Percentiles rank a stretch among this genome's conserved stretches.
phyloP scores from a whole-genome alignment of 2,113 vertebrate species.

The Neotragus pygmaeus region DNA sequence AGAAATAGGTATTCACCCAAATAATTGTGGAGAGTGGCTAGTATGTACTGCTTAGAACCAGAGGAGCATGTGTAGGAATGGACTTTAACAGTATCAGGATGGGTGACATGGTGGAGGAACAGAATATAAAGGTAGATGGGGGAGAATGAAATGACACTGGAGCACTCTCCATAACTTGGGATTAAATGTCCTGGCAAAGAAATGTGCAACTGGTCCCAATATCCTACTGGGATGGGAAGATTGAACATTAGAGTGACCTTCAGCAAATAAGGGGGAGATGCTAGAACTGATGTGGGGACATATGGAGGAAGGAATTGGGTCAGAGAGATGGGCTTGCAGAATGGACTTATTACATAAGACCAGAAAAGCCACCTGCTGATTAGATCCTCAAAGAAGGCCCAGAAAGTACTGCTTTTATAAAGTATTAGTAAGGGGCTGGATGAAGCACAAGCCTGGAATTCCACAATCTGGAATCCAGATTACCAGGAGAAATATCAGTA shows the following conservation, averaged over 20 bases:
- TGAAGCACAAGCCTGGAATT: background rate
- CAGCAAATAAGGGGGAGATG: background rate
- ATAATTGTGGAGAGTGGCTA: background rate
- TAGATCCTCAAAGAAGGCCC: background rate
- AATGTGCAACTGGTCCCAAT: background rate
- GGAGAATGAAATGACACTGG: background rate
- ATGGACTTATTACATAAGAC: background rate
- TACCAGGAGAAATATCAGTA: background rate
- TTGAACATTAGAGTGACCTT: background rate
- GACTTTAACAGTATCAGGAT: background rate
- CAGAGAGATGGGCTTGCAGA: background rate
- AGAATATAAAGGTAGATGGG: background rate
- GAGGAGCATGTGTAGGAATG: background rate
- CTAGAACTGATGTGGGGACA: background rate
- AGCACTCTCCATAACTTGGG: background rate
- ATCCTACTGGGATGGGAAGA: background rate
- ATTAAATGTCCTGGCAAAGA: background rate
- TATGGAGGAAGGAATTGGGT: background rate
- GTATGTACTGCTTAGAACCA: background rate
- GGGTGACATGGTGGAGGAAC: background rate
- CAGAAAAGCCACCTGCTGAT: background rate
- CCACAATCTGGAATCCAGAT: background rate
- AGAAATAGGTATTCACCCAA: background rate
- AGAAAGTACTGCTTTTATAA: background rate
- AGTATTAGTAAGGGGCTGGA: background rate